Base-by-base conservation (phyloP, 2,113 vertebrate genomes). In the Phasianus colchicus region DNA sequence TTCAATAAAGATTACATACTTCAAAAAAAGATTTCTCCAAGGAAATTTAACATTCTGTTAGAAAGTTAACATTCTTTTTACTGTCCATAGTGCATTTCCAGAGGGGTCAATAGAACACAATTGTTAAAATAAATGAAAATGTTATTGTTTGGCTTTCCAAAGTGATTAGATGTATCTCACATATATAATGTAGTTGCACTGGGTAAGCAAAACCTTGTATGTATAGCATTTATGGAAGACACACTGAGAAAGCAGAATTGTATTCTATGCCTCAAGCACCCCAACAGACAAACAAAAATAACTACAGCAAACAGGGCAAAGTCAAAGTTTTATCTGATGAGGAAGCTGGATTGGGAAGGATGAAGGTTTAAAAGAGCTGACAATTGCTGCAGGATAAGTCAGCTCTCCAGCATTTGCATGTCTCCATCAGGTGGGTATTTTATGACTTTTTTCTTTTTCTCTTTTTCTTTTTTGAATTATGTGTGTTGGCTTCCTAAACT, bases 131-230 rank as follows among this genome's bases (percentile, higher is more conserved):
- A 65, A 83, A 47, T 38, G 29, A 63, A 95, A 77, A 79, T 52
- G 32, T 45, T 65, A 58, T 76, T 93, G 67, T 81, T 94, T 94
- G 64, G 21, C 65, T 92, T 71, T 92, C 55, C 48, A 67, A 61
- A 92, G 32, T 61, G 47, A 45, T 77, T 95, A 57, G 88, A 83
- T 66, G 47, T 45, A 81, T 47, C 72, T 78, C 75, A 86, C 81
- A 61, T 66, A 34, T 38, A 58, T 50, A 92, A 10, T 40, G 60
- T 17, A n/a, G 91, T 77, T 30, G 54, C 52, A 38, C 0, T 15
- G 57, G 76, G 58, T 57, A 64, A 82, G 45, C 55, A 67, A 73
- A 71, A 18, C 3, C 25, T 83, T 81, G 38, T 16, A 9, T 38
- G 13, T 21, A 32, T 11, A 42, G 30, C 40, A 40, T 80, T 77